A percentile compares a stretch with the other conserved stretches of the same genome.
Conservation (phyloP, 2,113 vertebrate genomes). For the Tyrannus savana region DNA sequence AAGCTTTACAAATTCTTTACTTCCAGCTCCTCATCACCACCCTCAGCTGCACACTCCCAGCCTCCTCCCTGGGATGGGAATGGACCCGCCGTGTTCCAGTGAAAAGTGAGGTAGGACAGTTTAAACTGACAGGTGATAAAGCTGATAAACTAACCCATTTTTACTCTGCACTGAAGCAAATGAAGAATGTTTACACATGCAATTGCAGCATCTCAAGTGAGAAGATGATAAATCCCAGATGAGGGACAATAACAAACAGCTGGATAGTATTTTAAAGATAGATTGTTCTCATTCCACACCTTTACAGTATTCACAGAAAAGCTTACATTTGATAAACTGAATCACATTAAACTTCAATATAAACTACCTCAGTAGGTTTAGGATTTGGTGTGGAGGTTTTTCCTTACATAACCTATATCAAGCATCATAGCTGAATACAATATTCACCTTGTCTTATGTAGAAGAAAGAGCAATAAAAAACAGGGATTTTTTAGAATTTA, state of each 20-base stretch:
- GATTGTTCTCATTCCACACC: neutral
- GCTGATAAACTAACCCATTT: neutral
- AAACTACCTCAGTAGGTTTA: neutral
- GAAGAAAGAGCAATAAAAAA: neutral
- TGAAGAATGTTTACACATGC: neutral
- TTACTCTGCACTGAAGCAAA: neutral
- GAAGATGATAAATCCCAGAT: neutral
- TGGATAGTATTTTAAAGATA: neutral
- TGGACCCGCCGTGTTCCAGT: neutral
- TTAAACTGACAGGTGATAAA: neutral
- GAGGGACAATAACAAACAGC: neutral
- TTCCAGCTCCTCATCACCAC: neutral
- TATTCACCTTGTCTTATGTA: neutral
- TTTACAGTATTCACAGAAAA: neutral
- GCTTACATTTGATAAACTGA: neutral
- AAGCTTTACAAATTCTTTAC: neutral
- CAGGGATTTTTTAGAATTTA: neutral
- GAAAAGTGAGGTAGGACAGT: neutral
- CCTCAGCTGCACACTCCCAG: neutral
- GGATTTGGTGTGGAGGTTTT: rapidly evolving
- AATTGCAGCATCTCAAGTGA: neutral
- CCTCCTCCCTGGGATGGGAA: neutral
- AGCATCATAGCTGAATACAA: neutral
- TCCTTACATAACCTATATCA: neutral
- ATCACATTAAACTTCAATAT: neutral